Percentiles rank a stretch among this genome's conserved stretches.
Conservation (phyloP, 2,797 vertebrate species). For the Falco novaeseelandiae region DNA sequence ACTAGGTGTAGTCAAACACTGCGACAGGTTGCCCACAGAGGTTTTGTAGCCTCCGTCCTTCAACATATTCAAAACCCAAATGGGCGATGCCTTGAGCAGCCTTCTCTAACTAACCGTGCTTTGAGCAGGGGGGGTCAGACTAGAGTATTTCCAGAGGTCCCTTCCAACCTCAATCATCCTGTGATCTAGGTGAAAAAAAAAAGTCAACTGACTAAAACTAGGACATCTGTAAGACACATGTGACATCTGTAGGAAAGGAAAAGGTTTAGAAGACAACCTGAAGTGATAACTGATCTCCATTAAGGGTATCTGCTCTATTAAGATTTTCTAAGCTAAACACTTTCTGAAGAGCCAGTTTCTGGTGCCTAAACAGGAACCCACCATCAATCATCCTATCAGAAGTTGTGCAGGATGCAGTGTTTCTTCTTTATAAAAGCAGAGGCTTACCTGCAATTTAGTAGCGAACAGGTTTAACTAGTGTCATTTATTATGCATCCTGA, state of each 20-base stretch:
- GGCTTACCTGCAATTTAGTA: background rate
- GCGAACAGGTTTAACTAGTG: background rate
- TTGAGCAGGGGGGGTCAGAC: background rate
- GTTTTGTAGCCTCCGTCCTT: background rate
- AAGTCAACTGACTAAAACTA: background rate
- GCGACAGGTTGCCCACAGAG: background rate
- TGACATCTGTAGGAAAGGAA: slow-evolving; percentile 3
- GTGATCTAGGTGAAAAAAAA: background rate
- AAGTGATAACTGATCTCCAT: background rate
- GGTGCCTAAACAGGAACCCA: background rate
- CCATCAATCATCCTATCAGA: background rate
- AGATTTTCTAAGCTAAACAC: background rate
- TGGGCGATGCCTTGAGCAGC: background rate
- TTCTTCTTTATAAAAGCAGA: background rate
- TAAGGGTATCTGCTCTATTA: background rate
- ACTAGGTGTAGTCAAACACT: background rate
- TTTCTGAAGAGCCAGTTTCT: background rate
- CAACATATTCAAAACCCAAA: background rate
- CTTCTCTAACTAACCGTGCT: background rate
- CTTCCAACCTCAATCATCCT: background rate
- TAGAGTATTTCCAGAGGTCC: background rate
- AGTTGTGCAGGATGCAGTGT: background rate
- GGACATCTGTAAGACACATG: background rate
- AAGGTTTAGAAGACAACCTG: background rate
- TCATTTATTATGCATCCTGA: background rate